These are phyloP conservation scores for Orchesellides sinensis DNA, from an alignment of 2,888 invertebrate species.

Conservation along the genomic window DNA sequence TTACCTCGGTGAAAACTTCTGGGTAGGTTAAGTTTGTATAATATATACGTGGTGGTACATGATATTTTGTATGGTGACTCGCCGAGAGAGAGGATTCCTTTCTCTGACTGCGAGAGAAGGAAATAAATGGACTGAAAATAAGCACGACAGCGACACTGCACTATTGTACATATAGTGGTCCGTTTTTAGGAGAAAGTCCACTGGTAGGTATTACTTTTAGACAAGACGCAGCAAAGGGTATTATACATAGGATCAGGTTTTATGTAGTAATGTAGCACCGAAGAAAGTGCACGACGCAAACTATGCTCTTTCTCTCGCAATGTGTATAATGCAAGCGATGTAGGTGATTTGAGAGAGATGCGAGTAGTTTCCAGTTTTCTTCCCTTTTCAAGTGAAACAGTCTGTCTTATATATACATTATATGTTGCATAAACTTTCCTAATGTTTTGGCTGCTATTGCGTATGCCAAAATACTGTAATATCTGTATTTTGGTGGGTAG, in stretches of 20 bases:
- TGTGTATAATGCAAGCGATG: too few species aligned
- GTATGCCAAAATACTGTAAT: not conserved
- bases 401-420: constrained; percentile 10
- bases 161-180: not conserved
- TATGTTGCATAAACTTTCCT: constrained; percentile 25
- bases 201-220: constrained; percentile 13
- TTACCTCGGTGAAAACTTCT: too few species aligned
- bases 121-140: not conserved
- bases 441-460: constrained; percentile 11
- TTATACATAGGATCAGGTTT: too few species aligned
- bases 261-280: too few species aligned
- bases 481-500: not conserved
- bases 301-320: not conserved
- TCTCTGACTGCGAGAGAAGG: not conserved
- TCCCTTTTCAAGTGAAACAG: constrained; percentile 5
- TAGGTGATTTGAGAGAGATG: not conserved
- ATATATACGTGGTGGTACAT: not conserved
- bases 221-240: not conserved
- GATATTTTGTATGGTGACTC: not conserved
- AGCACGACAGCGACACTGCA: not conserved
- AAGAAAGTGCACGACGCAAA: constrained; percentile 4
- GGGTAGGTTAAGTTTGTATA: too few species aligned
- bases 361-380: constrained; percentile 27
- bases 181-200: constrained; percentile 1
- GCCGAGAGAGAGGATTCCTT: not conserved